Percentiles rank a stretch among this genome's conserved stretches.
Evolutionary conservation across 2,113 vertebrate genomes (phyloP).

Genomic region (Aspidoscelis tigris): DNA sequence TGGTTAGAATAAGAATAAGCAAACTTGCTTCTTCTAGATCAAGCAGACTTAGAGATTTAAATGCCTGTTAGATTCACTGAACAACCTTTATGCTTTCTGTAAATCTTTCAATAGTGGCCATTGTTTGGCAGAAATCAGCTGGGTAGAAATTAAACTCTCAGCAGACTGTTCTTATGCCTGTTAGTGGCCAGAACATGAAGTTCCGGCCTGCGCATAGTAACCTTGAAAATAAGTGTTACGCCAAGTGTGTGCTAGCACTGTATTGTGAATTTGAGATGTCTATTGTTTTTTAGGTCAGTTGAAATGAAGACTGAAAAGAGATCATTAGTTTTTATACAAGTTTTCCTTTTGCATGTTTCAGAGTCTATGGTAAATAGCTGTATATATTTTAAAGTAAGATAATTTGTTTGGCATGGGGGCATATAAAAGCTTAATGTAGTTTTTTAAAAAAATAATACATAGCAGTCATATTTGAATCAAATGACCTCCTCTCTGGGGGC

Average conservation of each 20-base stretch:
- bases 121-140: constrained; percentile 73
- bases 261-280: constrained; percentile 42
- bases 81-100: constrained; percentile 42
- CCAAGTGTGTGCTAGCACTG: constrained; percentile 25
- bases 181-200: constrained; percentile 71
- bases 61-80: constrained; percentile 55
- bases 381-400: not conserved
- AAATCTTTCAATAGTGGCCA: constrained; percentile 71
- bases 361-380: not conserved
- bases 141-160: constrained; percentile 72
- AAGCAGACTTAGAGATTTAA: constrained; percentile 12
- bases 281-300: not conserved
- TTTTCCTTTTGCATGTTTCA: not conserved
- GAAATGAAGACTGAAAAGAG: not conserved
- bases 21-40: constrained; percentile 1
- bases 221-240: constrained; percentile 35
- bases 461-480: not conserved
- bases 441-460: not conserved
- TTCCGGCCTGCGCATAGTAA: constrained; percentile 57
- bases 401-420: not conserved
- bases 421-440: not conserved
- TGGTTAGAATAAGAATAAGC: not conserved
- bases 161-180: constrained; percentile 71
- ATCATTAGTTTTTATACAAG: not conserved
- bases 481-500: too few species aligned